phyloP scores from a whole-genome alignment of 2,888 invertebrate species.

The Pycnomerus fuliginosus region DNA sequence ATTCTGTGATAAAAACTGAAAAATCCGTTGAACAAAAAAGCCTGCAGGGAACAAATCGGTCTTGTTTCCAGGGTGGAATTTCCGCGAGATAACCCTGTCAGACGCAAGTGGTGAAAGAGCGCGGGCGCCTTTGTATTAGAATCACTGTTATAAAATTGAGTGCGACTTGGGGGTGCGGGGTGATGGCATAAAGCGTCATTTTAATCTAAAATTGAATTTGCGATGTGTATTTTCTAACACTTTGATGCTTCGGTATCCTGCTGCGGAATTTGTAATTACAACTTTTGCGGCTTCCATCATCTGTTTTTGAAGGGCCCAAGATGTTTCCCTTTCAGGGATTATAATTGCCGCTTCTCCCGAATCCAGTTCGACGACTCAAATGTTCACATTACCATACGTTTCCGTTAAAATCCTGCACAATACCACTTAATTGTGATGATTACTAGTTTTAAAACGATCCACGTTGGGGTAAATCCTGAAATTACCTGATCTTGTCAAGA shows the following conservation, averaged over 20 bases:
- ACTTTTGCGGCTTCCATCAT: conserved; percentile 34
- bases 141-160: too few relatives aligned
- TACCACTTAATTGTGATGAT: conserved; percentile 18
- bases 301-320: conserved; percentile 36
- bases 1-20: too few relatives aligned
- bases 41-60: too few relatives aligned
- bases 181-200: conserved; percentile 43
- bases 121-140: too few relatives aligned
- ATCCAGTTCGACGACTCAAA: conserved; percentile 7
- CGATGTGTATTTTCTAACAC: conserved; percentile 48
- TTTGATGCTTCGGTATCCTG: conserved; percentile 49
- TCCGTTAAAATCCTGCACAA: conserved; percentile 14
- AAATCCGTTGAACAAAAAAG: too few relatives aligned
- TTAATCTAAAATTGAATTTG: conserved; percentile 51
- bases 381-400: conserved; percentile 3
- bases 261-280: conserved; percentile 48
- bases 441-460: conserved; percentile 14
- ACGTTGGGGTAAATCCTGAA: conserved; percentile 28
- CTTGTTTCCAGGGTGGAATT: too few relatives aligned
- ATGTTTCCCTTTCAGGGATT: conserved; percentile 16
- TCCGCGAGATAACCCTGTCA: too few relatives aligned
- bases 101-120: too few relatives aligned
- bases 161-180: conserved; percentile 5
- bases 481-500: conserved; percentile 33
- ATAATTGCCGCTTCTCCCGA: conserved; percentile 9